phyloP scores from a whole-genome alignment of 2,797 vertebrate genomes.

The Melanotaenia boesemani region DNA sequence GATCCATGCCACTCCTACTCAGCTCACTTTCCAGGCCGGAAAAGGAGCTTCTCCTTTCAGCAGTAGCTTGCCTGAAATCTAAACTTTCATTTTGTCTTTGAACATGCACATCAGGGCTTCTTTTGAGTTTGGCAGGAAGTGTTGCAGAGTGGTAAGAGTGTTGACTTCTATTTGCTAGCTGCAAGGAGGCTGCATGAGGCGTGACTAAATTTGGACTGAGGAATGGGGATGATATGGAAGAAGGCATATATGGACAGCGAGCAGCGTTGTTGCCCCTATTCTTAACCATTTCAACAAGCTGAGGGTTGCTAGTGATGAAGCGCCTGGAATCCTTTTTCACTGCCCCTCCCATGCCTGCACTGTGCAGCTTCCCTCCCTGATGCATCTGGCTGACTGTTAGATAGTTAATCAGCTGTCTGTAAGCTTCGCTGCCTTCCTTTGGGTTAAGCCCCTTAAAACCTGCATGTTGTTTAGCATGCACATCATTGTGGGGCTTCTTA shows the following conservation, averaged over 20 bases:
- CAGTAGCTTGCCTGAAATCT: conserved; percentile 63
- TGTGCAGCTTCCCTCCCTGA: conserved; percentile 82
- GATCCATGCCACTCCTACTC: conserved; percentile 67
- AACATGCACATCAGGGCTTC: conserved; percentile 77
- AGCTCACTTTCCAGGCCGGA: conserved; percentile 79
- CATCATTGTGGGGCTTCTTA: conserved; percentile 81
- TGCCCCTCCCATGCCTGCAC: conserved; percentile 79
- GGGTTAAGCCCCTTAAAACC: conserved; percentile 75
- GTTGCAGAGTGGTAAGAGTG: conserved; percentile 79
- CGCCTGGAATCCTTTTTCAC: conserved; percentile 80
- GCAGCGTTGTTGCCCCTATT: conserved; percentile 73
- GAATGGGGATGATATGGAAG: conserved; percentile 73
- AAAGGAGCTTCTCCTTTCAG: conserved; percentile 80
- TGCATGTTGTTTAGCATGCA: conserved; percentile 77
- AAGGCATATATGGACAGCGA: conserved; percentile 81
- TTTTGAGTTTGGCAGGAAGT: conserved; percentile 84
- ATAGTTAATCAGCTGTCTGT: conserved; percentile 83
- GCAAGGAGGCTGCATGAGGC: conserved; percentile 53
- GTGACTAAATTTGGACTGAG: conserved; percentile 68
- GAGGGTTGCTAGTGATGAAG: conserved; percentile 80
- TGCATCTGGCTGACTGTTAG: conserved; percentile 85
- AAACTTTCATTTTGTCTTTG: conserved; percentile 66
- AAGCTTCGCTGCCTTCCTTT: conserved; percentile 82
- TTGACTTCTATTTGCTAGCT: conserved; percentile 58
- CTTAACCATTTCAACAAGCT: conserved; percentile 82